phyloP scores from a whole-genome alignment of 2,888 invertebrate genomes.

The Macrosoma leucophasiata region DNA sequence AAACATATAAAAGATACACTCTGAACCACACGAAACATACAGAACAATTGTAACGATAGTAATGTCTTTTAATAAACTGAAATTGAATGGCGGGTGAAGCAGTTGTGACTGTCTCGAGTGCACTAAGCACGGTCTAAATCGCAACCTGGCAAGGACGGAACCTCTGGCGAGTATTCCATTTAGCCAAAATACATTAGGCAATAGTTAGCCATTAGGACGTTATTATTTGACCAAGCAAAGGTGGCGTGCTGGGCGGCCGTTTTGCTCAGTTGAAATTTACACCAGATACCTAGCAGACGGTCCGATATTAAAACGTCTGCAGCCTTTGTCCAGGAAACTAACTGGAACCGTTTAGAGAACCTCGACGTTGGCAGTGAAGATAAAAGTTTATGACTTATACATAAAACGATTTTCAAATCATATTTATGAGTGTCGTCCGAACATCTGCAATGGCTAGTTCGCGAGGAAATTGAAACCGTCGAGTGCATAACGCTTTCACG shows the following conservation, averaged over 20 bases:
- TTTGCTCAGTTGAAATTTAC: constrained; percentile 62
- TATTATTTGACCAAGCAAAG: constrained; percentile 69
- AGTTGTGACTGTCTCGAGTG: constrained; percentile 41
- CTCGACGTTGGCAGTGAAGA: constrained; percentile 50
- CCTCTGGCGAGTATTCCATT: constrained; percentile 55
- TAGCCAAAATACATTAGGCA: constrained; percentile 68
- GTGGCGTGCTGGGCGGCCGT: constrained; percentile 64
- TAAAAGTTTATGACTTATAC: constrained; percentile 74
- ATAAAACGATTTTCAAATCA: constrained; percentile 75
- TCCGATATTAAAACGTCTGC: constrained; percentile 69
- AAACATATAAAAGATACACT: constrained; percentile 8
- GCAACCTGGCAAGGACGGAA: constrained; percentile 45
- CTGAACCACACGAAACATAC: constrained; percentile 4
- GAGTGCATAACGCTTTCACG: constrained; percentile 69
- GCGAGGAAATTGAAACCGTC: constrained; percentile 71
- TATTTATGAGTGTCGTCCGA: constrained; percentile 67
- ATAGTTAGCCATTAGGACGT: constrained; percentile 66
- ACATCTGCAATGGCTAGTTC: constrained; percentile 68
- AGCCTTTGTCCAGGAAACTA: constrained; percentile 67
- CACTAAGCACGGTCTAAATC: constrained; percentile 56
- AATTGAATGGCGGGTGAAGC: constrained; percentile 44
- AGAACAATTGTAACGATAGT: constrained; percentile 14
- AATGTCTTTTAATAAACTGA: constrained; percentile 50
- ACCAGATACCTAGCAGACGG: constrained; percentile 60
- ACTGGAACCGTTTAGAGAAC: constrained; percentile 58